phyloP scores from a whole-genome alignment of 2,113 vertebrate genomes.

The Pseudorasbora parva region DNA sequence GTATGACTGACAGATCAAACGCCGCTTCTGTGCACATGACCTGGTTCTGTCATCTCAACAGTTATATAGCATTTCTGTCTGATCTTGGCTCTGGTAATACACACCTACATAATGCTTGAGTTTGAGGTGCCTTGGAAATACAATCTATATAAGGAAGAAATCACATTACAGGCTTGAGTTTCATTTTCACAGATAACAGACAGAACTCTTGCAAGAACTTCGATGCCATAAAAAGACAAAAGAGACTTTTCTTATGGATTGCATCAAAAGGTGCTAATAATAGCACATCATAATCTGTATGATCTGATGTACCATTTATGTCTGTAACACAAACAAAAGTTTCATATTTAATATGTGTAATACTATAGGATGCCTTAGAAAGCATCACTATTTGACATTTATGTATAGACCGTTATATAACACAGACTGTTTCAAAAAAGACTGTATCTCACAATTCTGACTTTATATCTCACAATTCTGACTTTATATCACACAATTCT shows the following conservation, averaged over 20 bases:
- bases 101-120: not conserved
- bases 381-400: too few relatives aligned
- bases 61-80: not conserved
- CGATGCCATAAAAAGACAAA: not conserved
- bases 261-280: not conserved
- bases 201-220: not conserved
- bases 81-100: not conserved
- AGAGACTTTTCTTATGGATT: not conserved
- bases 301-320: not conserved
- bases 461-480: too few relatives aligned
- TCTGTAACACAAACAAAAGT: not conserved
- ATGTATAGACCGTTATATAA: too few relatives aligned
- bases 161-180: not conserved
- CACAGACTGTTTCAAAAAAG: too few relatives aligned
- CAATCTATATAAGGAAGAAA: not conserved
- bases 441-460: too few relatives aligned
- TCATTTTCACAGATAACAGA: not conserved
- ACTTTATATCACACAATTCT: too few relatives aligned
- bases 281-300: not conserved
- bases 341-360: not conserved
- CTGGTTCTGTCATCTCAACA: slow-evolving; percentile 1
- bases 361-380: too few relatives aligned
- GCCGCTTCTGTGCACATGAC: not conserved
- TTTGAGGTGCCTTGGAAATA: not conserved
- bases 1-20: slow-evolving; percentile 2